Percentiles rank a stretch among this genome's conserved stretches.
Evolutionary conservation across 2,888 invertebrate genomes (phyloP).

Genomic region (Hipparchia sbordonii): DNA sequence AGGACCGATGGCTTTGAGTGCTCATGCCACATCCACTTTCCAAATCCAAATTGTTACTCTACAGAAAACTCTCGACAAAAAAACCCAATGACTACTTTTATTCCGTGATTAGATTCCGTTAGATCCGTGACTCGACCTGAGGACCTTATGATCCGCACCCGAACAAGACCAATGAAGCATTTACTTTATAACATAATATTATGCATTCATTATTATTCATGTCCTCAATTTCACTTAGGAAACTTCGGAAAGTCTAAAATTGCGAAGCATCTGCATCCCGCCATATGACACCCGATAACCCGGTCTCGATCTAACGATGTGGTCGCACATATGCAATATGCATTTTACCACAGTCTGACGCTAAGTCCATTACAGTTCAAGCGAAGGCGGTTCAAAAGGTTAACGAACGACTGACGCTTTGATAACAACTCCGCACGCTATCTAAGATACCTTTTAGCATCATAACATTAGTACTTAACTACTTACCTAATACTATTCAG

Average conservation of each 20-base stretch:
- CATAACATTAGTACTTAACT: too few species aligned
- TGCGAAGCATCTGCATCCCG: slow-evolving; percentile 21
- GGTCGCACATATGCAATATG: slow-evolving; percentile 32
- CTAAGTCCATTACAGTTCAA: slow-evolving; percentile 33
- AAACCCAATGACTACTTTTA: too few species aligned
- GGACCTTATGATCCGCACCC: too few species aligned
- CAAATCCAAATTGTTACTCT: too few species aligned
- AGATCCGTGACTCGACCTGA: too few species aligned
- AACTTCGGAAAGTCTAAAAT: slow-evolving; percentile 23
- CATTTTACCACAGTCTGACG: slow-evolving; percentile 38
- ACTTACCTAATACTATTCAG: too few species aligned
- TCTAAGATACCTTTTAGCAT: not conserved
- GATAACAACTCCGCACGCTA: slow-evolving; percentile 9
- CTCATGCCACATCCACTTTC: too few species aligned
- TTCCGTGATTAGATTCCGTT: too few species aligned
- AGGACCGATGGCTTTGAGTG: too few species aligned
- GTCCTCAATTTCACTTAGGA: slow-evolving; percentile 3
- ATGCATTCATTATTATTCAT: not conserved
- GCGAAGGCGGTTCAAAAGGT: slow-evolving; percentile 29
- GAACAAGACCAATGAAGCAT: too few species aligned
- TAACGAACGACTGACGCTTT: slow-evolving; percentile 32
- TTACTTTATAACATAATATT: not conserved
- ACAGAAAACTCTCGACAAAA: too few species aligned
- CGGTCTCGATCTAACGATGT: slow-evolving; percentile 33
- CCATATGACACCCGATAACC: slow-evolving; percentile 45